Evolutionary conservation across 2,888 invertebrate genomes (phyloP), one percentile per base, ranked within the genome.

Genomic region (Escarpia spicata): DNA sequence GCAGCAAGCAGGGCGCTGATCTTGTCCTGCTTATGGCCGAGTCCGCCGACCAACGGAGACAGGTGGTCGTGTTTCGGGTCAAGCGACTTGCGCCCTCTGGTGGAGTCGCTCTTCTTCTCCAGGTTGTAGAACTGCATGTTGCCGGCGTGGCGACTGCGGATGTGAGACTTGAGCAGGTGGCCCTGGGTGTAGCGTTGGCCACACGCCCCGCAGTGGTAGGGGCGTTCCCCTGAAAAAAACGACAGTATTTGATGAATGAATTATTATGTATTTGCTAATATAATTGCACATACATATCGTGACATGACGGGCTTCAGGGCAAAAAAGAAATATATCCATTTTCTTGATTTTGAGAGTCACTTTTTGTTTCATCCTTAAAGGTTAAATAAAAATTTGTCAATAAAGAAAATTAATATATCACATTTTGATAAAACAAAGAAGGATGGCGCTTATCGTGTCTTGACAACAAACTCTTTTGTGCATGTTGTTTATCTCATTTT

Each of bases 121-220:
- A 96, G 96, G 94, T 96, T 96, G 95, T 96, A 96, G 94, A 95
- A 96, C 90, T 95, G 95, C 96, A 96, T 96, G 94, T 96, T 96
- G 92, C 96, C 96, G 92, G 95, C 96, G 93, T 96, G 96, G 93
- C 96, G 96, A 94, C 96, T 96, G 94, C 96, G 95, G 94, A 96
- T 96, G 95, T 96, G 96, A 90, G 96, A 95, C 94, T 96, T 96
- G 45, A 96, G 95, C 93, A 96, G 96, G 94, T 96, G 96, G 93
- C 96, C 96, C 93, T 96, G 96, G 93, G 96, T 96, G 94, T 96
- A 96, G 94, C 96, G 95, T 90, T 96, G 96, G 9, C 96, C 96
- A 94, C 96, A 96, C 0, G 95, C 96, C 90, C 96, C 96, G 94
- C 96, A 96, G 92, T 96, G 96, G 94, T 96, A 96, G 6, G 96